Conservation (phyloP, 1,140 invertebrate genomes). For the Acyrthosiphon pisum region DNA sequence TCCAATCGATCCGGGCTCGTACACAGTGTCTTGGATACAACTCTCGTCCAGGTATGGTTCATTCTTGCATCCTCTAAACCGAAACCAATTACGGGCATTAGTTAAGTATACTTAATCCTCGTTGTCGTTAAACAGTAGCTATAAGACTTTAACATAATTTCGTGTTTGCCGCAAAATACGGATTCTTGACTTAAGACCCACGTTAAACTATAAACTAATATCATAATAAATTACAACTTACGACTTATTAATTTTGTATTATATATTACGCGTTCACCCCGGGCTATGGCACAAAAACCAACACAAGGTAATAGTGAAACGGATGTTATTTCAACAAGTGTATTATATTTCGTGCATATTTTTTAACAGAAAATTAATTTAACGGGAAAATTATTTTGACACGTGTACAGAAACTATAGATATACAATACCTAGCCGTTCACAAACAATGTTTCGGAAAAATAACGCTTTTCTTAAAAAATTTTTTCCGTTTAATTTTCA, state of each 20-base stretch:
- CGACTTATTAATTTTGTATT: not conserved
- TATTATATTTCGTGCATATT: not conserved
- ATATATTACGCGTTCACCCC: not conserved
- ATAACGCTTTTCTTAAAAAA: not conserved
- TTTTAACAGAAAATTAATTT: not conserved
- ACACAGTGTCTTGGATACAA: constrained; percentile 84
- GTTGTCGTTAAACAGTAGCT: not conserved
- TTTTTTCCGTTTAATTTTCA: not conserved
- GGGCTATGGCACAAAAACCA: not conserved
- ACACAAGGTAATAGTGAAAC: not conserved
- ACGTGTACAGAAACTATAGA: not conserved
- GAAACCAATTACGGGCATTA: not conserved
- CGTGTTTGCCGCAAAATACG: not conserved
- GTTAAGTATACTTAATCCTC: not conserved
- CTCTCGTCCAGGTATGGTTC: constrained; percentile 71
- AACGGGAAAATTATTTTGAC: not conserved
- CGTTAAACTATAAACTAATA: not conserved
- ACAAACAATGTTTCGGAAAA: not conserved
- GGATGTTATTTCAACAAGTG: not conserved
- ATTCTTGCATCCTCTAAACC: not conserved
- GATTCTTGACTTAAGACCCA: not conserved
- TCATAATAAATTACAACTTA: constrained; percentile 5
- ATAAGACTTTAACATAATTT: not conserved
- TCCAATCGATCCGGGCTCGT: constrained; percentile 74
- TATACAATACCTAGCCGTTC: not conserved